phyloP scores from a whole-genome alignment of 2,888 invertebrate species.

The Thecophora atra region DNA sequence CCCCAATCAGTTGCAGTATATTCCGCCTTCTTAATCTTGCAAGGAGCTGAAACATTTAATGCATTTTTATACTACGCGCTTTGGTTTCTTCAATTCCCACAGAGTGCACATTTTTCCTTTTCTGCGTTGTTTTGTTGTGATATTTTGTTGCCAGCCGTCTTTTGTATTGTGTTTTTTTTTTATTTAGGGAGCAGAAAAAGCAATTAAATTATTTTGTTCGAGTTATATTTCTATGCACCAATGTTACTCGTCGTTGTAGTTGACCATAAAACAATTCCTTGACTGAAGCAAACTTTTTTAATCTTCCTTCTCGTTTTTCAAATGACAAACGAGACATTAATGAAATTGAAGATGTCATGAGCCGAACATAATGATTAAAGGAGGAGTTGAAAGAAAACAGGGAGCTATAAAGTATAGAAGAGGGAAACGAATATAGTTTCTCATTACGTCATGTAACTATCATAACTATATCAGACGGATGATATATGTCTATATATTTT shows the following conservation, averaged over 20 bases:
- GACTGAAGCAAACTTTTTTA: not conserved
- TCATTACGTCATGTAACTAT: not conserved
- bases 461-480: not conserved
- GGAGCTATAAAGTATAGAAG: too few relatives aligned
- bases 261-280: not conserved
- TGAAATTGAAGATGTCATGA: not conserved
- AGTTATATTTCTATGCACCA: not conserved
- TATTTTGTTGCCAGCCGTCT: not conserved
- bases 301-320: not conserved
- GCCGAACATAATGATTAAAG: not conserved
- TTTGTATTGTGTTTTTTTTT: not conserved
- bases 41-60: slow-evolving; percentile 2
- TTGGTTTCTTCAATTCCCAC: slow-evolving; percentile 1
- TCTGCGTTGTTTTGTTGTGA: not conserved
- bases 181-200: not conserved
- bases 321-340: slow-evolving; percentile 14
- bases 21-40: slow-evolving; percentile 5
- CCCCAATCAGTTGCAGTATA: not conserved
- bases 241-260: not conserved
- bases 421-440: too few relatives aligned
- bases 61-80: slow-evolving; percentile 1
- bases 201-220: not conserved
- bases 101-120: not conserved
- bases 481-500: not conserved
- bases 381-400: not conserved